Evolutionary conservation across 92 coral and sea anemone species (phyloP).

Genomic region (Umimayanthus chanpuru): DNA sequence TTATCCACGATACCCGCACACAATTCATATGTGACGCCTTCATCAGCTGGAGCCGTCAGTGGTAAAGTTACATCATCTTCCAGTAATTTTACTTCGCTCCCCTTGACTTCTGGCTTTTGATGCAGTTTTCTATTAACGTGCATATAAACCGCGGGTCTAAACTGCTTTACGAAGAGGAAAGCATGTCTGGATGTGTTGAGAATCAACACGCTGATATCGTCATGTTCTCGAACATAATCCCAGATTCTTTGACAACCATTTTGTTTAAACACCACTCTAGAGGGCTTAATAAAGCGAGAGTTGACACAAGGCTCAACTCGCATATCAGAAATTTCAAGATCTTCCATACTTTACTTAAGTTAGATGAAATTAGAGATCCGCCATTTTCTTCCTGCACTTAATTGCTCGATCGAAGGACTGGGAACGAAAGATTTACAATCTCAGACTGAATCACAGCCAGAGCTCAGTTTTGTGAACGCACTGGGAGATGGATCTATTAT

Average conservation of each 20-base stretch:
- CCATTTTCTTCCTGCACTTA: background rate
- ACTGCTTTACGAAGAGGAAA: conserved; percentile 94
- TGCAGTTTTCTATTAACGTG: conserved; percentile 76
- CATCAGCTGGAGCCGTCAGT: conserved; percentile 69
- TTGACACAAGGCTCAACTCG: conserved; percentile 81
- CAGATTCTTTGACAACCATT: conserved; percentile 85
- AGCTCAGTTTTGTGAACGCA: background rate
- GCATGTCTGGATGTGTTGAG: conserved; percentile 92
- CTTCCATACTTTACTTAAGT: conserved; percentile 60
- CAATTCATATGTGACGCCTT: conserved; percentile 93
- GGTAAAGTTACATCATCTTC: conserved; percentile 70
- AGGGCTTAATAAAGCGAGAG: conserved; percentile 83
- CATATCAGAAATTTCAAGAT: conserved; percentile 67
- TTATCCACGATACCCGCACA: conserved; percentile 98
- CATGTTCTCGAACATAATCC: conserved; percentile 94
- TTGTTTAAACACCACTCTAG: conserved; percentile 90
- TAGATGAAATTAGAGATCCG: conserved; percentile 15
- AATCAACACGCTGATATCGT: conserved; percentile 64
- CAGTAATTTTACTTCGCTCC: conserved; percentile 53
- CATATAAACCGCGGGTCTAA: conserved; percentile 92
- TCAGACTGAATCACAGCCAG: too few relatives aligned
- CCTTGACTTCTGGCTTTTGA: conserved; percentile 39
- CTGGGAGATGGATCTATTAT: background rate
- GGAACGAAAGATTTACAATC: background rate
- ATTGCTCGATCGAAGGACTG: conserved; percentile 10